Evolutionary conservation across 2,113 vertebrate genomes (phyloP), one percentile per base, ranked within the genome.

Genomic region (Eulemur rufifrons): DNA sequence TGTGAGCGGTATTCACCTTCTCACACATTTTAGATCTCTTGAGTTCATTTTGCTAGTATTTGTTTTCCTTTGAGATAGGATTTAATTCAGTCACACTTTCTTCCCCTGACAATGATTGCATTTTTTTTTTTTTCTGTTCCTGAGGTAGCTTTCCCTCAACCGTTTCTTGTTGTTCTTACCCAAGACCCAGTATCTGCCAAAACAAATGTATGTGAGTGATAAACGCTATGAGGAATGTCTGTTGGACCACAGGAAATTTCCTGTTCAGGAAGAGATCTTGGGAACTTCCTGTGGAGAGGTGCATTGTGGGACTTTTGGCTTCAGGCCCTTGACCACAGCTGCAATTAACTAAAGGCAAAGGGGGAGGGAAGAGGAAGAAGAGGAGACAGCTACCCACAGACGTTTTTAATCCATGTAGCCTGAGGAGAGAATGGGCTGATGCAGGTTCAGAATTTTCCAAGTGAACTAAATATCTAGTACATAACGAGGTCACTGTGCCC

Each of bases 201-300:
- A 98, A 98, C 98, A 98, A 99, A 98, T 99, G 98, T 97, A 97
- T 95, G 95, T 59, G 89, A 98, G 97, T 98, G 99, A 99, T 99
- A 99, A 99, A 98, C 97, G 98, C 98, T 68, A 93, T 96, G 96
- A 98, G 98, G 97, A 98, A 98, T 98, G 98, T 99, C 98, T 98
- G 99, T 99, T 99, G 98, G 98, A 98, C 99, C 98, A 98, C 99
- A 98, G 99, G 99, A 99, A 99, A 99, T 99, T 99, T 99, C 99
- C 99, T 99, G 99, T 98, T 97, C 98, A 99, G 99, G 99, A 99
- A 99, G 98, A 83, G 98, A 99, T 99, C 99, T 99, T 98, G 97
- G 99, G 99, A 98, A 98, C 99, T 99, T 99, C 99, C 99, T 99
- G 99, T 98, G 98, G 92, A 98, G 98, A 32, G 52, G 97, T 98